Percentiles rank a stretch among this genome's conserved stretches.
Evolutionary conservation across 2,113 vertebrate genomes (phyloP).

Genomic region (Hippocampus barbouri): DNA sequence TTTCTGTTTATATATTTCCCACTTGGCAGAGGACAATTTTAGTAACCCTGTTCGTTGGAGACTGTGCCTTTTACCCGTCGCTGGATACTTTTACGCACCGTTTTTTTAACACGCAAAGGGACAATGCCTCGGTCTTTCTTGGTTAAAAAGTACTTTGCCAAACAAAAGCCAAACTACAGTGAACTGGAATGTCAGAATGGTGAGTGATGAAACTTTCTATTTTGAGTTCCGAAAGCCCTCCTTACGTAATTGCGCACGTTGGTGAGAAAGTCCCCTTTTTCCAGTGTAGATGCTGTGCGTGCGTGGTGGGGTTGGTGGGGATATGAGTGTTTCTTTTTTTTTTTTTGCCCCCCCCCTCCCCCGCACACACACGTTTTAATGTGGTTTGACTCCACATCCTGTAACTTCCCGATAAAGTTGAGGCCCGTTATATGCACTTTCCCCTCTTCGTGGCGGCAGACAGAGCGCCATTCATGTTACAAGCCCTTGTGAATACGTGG

Average conservation of each 20-base stretch:
- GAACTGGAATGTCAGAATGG: conserved; percentile 87
- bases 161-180: conserved; percentile 94
- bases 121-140: conserved; percentile 94
- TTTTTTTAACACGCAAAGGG: conserved; percentile 18
- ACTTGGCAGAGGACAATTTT: background rate
- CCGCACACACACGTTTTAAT: background rate
- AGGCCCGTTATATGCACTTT: conserved; percentile 62
- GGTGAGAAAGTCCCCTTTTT: background rate
- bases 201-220: conserved; percentile 57
- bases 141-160: conserved; percentile 89
- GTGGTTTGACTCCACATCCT: conserved; percentile 10
- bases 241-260: conserved; percentile 11
- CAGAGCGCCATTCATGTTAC: conserved; percentile 72
- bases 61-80: conserved; percentile 44
- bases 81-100: conserved; percentile 62
- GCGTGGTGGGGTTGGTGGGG: too few species aligned
- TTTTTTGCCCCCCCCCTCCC: background rate
- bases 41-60: background rate
- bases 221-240: conserved; percentile 11
- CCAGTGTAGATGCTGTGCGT: background rate
- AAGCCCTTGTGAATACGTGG: conserved; percentile 69
- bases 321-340: background rate
- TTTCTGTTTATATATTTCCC: background rate
- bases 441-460: conserved; percentile 51
- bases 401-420: conserved; percentile 45